phyloP scores from a whole-genome alignment of 2,797 vertebrate genomes.

The Takifugu rubripes region DNA sequence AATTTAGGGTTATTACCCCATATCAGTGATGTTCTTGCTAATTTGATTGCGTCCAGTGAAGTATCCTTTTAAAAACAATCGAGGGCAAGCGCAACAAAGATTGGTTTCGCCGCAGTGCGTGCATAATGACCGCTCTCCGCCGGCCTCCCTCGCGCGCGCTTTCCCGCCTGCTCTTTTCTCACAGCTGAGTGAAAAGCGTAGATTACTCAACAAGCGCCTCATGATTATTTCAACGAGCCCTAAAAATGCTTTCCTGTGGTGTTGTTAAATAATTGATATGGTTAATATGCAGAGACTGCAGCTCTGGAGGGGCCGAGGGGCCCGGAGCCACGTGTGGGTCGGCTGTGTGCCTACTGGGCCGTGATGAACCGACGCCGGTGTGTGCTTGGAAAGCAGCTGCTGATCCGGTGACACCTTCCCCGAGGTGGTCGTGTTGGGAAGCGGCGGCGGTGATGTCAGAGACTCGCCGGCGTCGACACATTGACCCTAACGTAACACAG shows the following conservation, averaged over 20 bases:
- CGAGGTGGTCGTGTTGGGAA: neutral
- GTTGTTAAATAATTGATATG: constrained; percentile 67
- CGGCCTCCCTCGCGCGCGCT: constrained; percentile 36
- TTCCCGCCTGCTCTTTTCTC: constrained; percentile 28
- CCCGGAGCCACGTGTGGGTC: constrained; percentile 54
- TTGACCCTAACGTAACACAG: constrained; percentile 16
- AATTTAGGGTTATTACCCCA: constrained; percentile 76
- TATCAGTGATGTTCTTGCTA: constrained; percentile 77
- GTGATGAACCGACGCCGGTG: constrained; percentile 54
- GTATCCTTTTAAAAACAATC: constrained; percentile 76
- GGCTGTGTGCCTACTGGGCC: constrained; percentile 48
- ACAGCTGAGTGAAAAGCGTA: constrained; percentile 58
- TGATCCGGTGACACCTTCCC: neutral
- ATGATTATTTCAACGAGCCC: constrained; percentile 71
- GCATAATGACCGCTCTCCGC: constrained; percentile 64
- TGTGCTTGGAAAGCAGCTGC: constrained; percentile 52
- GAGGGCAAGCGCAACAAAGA: constrained; percentile 69
- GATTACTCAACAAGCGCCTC: constrained; percentile 69
- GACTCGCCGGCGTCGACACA: constrained; percentile 2
- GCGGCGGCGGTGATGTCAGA: constrained; percentile 4
- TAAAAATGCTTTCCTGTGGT: constrained; percentile 61
- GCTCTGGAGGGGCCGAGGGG: constrained; percentile 42
- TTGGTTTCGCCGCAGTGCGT: constrained; percentile 69
- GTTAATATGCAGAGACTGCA: constrained; percentile 64
- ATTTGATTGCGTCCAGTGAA: constrained; percentile 75